phyloP scores from a whole-genome alignment of 2,113 vertebrate genomes.

The Gymnarchus niloticus region DNA sequence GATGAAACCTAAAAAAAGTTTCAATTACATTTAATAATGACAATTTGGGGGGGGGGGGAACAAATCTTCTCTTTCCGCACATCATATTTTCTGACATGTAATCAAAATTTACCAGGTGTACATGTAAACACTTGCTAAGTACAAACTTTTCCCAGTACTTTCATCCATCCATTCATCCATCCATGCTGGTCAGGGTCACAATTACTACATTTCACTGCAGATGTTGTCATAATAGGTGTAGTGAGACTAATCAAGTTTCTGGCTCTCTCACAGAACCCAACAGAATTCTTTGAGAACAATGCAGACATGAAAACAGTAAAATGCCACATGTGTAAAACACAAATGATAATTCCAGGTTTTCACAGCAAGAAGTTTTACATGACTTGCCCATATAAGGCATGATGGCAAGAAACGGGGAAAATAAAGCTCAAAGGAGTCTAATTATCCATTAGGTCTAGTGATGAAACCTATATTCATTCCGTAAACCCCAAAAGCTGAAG shows the following conservation, averaged over 20 bases:
- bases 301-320: not conserved
- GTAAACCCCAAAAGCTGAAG: slow-evolving; percentile 30
- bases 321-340: not conserved
- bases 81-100: not conserved
- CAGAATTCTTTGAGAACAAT: not conserved
- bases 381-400: slow-evolving; percentile 29
- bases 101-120: not conserved
- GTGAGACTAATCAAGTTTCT: not conserved
- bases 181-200: no score
- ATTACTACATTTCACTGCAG: not conserved
- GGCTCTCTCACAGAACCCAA: not conserved
- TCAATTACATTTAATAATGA: slow-evolving; percentile 3
- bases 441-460: slow-evolving; percentile 24
- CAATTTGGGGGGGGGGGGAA: not conserved
- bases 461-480: slow-evolving; percentile 24
- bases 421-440: slow-evolving; percentile 16
- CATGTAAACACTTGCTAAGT: not conserved
- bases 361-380: slow-evolving; percentile 22
- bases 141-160: not conserved
- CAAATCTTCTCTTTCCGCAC: not conserved
- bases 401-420: not conserved
- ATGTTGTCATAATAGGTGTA: not conserved
- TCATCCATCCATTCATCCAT: not conserved
- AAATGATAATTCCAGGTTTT: slow-evolving; percentile 11
- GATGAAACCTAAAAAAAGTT: not conserved